Evolutionary conservation across 1,140 invertebrate species (phyloP).

Genomic region (Bombus waltoni): DNA sequence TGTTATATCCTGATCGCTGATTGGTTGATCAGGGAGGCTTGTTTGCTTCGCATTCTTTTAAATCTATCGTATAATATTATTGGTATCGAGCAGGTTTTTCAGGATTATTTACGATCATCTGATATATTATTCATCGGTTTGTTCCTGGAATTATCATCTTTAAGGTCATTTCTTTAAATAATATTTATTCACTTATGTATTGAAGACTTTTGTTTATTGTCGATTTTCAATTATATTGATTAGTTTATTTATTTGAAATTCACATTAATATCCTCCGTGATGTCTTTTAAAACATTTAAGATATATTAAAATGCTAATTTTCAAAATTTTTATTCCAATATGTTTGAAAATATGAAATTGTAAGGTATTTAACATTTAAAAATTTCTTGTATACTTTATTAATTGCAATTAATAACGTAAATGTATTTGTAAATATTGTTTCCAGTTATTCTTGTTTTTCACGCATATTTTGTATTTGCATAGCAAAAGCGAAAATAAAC

Average conservation of each 20-base stretch:
- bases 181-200: not conserved
- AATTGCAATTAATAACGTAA: not conserved
- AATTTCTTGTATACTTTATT: not conserved
- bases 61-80: conserved; percentile 34
- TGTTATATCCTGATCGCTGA: conserved; percentile 56
- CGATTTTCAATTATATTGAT: not conserved
- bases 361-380: no score
- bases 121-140: conserved; percentile 48
- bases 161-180: conserved; percentile 14
- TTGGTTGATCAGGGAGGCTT: conserved; percentile 53
- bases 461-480: conserved; percentile 8
- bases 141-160: conserved; percentile 62
- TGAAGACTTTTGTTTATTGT: not conserved
- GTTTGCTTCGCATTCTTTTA: conserved; percentile 49
- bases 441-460: not conserved
- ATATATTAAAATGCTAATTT: no score
- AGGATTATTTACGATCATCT: conserved; percentile 35
- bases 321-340: not conserved
- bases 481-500: not conserved
- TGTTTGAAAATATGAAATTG: not conserved
- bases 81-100: conserved; percentile 35
- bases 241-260: not conserved
- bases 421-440: conserved; percentile 41
- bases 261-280: not conserved
- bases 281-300: not conserved